Evolutionary conservation across 2,888 invertebrate species (phyloP), one percentile per base, ranked within the genome.

Genomic region (Rapana venosa): DNA sequence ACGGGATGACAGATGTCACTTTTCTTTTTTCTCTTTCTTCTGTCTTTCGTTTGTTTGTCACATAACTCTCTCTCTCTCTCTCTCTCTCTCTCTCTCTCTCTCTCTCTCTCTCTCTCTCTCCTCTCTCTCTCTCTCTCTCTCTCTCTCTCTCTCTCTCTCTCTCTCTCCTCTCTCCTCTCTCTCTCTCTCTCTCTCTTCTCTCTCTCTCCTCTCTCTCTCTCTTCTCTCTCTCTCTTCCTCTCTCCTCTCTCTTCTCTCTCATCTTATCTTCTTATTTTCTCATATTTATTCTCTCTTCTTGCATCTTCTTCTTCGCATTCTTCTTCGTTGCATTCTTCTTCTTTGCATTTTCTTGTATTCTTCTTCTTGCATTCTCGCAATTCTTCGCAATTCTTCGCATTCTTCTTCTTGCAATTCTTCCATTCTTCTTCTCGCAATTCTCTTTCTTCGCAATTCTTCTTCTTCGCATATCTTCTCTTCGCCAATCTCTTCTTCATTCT

Each of bases 51-150:
- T 15, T 79, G 1, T 79, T 32, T 79, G 32, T 32, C 20, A 15
- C 35, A 30, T 79, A 2, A 13, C 79, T 79, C 15, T 6, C 35
- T 32, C 35, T 17, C 13, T 79, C 1, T 32, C 79, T 79, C 1
- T 32, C 79, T 79, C 1, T 36, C 81, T 22, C 15, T 36, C 35
- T 81, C 4, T 81, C 36, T 81, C 22, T 36, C 36, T 36, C 1
- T 81, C 20, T 81, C 22, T 36, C n/a, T 70, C 6, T 35, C 36
- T 36, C 26, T 74, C 74, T 87, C 30, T n/a, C n/a, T 87, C 1
- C 36, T 70, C 36, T 74, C 36, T 87, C 26, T n/a, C 36, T 61
- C 74, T 35, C 58, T 36, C 70, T 87, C 74, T 87, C 70, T 36
- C 70, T 74, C 70, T 87, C 36, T 70, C 8, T 87, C 35, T 70